Evolutionary conservation across 2,113 vertebrate genomes (phyloP).

Genomic region (Oreotragus oreotragus): DNA sequence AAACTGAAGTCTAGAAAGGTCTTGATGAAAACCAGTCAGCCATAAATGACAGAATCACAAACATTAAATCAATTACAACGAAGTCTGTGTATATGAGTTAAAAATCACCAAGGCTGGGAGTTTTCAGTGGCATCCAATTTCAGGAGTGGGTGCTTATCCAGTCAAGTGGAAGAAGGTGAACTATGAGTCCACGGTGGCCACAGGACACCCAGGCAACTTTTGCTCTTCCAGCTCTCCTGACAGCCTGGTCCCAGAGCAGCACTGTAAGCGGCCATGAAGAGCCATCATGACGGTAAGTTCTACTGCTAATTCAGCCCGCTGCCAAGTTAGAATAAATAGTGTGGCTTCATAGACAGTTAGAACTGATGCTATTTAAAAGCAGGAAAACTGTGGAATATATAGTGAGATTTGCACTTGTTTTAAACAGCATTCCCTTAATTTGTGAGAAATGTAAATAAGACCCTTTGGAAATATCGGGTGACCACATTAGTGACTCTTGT

Average conservation of each 20-base stretch:
- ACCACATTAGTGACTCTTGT: background rate
- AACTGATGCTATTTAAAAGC: background rate
- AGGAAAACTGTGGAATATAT: background rate
- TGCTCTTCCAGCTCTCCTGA: background rate
- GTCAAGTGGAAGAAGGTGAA: background rate
- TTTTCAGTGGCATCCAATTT: background rate
- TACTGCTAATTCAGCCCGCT: background rate
- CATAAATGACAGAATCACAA: background rate
- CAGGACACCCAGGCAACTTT: fast-evolving
- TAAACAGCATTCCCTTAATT: constrained; percentile 44
- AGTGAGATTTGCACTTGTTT: constrained; percentile 21
- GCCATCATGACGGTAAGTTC: too few relatives aligned
- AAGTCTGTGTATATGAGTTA: background rate
- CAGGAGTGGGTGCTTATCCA: background rate
- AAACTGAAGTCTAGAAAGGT: background rate
- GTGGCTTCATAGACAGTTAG: background rate
- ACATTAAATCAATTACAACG: background rate
- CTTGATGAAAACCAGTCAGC: background rate
- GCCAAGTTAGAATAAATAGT: background rate
- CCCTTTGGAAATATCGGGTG: constrained; percentile 36
- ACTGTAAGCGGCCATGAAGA: background rate
- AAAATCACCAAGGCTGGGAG: background rate
- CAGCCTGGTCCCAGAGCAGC: background rate
- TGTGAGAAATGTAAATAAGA: constrained; percentile 53
- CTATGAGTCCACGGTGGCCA: background rate